Conservation (phyloP, 2,113 vertebrate species). For the Stigmatopora argus region DNA sequence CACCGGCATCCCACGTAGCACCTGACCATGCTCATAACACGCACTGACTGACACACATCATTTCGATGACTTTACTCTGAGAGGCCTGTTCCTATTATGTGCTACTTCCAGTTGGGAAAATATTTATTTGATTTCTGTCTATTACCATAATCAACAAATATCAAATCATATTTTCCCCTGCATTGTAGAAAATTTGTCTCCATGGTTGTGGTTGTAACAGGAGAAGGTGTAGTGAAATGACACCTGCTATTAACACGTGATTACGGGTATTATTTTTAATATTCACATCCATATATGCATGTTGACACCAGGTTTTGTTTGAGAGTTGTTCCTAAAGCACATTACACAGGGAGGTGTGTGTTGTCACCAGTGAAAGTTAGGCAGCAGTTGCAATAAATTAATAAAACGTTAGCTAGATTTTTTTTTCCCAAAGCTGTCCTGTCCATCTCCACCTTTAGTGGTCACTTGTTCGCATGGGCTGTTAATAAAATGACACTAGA, state of each 20-base stretch:
- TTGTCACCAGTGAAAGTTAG: constrained; percentile 19
- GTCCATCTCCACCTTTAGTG: constrained; percentile 28
- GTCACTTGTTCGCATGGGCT: constrained; percentile 36
- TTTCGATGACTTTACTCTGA: constrained; percentile 2
- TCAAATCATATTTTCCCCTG: no score
- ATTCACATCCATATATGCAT: background rate
- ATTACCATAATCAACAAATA: no score
- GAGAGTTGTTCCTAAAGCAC: background rate
- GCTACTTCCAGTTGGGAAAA: constrained; percentile 7
- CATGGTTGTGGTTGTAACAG: background rate
- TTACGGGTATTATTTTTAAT: background rate
- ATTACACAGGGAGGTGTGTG: constrained; percentile 6
- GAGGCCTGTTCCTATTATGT: background rate
- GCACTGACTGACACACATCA: constrained; percentile 15
- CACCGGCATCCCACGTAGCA: constrained; percentile 50
- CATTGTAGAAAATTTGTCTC: background rate
- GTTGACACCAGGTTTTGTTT: background rate
- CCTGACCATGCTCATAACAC: constrained; percentile 33
- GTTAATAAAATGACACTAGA: constrained; percentile 4
- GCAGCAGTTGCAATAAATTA: background rate
- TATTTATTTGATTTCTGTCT: background rate
- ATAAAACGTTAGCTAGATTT: background rate
- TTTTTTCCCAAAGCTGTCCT: constrained; percentile 6
- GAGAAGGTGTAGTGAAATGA: background rate
- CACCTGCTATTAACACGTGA: constrained; percentile 5